Evolutionary conservation across 2,888 invertebrate species (phyloP), one percentile per base, ranked within the genome.

Genomic region (Diarsia dahlii): DNA sequence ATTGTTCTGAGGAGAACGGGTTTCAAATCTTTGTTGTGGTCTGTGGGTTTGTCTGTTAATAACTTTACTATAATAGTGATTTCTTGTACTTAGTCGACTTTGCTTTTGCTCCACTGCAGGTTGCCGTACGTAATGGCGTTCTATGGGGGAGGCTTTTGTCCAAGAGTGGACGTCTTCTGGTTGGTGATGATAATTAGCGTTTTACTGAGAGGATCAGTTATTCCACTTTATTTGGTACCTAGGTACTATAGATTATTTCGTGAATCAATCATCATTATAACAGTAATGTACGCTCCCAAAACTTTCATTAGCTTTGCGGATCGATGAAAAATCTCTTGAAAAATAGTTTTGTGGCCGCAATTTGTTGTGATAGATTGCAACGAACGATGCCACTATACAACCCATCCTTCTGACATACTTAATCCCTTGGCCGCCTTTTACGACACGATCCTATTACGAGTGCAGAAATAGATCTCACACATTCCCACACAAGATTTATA

Each of bases 401-500:
- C 45, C 45, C 20, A 80, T 34, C 15, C 56, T 50, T 45, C 12
- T 67, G 64, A 69, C 66, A 63, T 52, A 69, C 66, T 58, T 52
- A 81, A 81, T 84, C 74, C 66, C 34, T 58, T 74, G 69, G 39
- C 74, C 74, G 69, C 66, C 62, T 70, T 81, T 58, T 52, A 74
- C 80, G 48, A 63, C 62, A 74, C 66, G 64, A 75, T 75, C 81
- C 60, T 76, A 75, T 80, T 81, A 82, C 58, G 46, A 52, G 28
- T 48, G 71, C 82, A 68, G 67, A 85, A 78, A 85, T 85, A 74
- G 82, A 82, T 52, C 20, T 52, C 18, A 74, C 68, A 46, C 69
- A 70, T 77, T 71, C 84, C 71, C 76, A 84, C 88, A 82, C 78
- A 62, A 71, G 70, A 84, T 88, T 84, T 84, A 86, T 78, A 82